Evolutionary conservation across 2,797 vertebrate species (phyloP), one percentile per base, ranked within the genome.

Genomic region (Peromyscus attwateri): DNA sequence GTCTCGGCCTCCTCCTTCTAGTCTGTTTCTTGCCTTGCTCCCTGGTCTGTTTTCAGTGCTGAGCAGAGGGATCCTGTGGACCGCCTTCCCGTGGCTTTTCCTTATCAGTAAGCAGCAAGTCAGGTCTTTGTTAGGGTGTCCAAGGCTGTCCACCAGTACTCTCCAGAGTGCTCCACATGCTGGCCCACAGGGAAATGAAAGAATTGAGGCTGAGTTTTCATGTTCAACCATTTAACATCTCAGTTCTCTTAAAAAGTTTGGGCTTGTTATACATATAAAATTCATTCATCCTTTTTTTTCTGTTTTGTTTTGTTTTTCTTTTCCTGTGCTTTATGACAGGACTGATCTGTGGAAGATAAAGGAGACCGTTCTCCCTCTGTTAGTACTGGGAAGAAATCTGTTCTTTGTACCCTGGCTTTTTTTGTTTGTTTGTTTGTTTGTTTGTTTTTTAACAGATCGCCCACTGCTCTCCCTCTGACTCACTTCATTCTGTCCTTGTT

Each of bases 121-220:
- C 52, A 79, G 77, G 75, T 85, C 46, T 92, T 93, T 49, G 25
- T 91, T 81, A 62, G 57, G 23, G 43, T 91, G 49, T 77, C 0
- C 37, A 83, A 25, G n/a, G 13, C 31, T 40, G 12, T 55, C 16
- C 19, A n/a, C 12, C 34, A 71, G 55, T 71, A 17, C 68, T 75
- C 10, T 89, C 25, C 10, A 62, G 37, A n/a, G 52, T 49, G 37
- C 10, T 25, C 37, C 23, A 57, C 29, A 19, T 71, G 3, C 34
- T 43, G 9, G 29, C 43, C 79, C 52, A 89, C 4, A 71, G 49
- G 8, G 70, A 89, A 81, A 43, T 85, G 82, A 29, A 12, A 95
- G 70, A 93, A 77, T 89, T 83, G 55, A 85, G 73, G 76, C 21
- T 77, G 29, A 75, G 16, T 96, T 60, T 88, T 91, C 43, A 93